Evolutionary conservation across 2,888 invertebrate species (phyloP).

Genomic region (Vanessa cardui): DNA sequence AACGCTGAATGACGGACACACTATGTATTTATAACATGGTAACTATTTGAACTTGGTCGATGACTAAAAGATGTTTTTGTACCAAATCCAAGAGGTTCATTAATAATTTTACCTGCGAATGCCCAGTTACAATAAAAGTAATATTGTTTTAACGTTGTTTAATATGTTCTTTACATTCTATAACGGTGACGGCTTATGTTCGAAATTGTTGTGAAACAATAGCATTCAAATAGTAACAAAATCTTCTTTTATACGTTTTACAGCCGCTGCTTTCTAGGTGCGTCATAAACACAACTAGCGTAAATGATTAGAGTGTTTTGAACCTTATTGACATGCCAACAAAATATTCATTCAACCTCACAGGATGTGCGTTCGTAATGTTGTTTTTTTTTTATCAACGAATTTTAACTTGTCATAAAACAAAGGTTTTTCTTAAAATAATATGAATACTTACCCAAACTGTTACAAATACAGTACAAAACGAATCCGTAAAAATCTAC

Average conservation of each 20-base stretch:
- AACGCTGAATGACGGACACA: too few relatives aligned
- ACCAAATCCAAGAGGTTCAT: too few relatives aligned
- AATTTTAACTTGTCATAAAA: not conserved
- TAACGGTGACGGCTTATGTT: conserved; percentile 22
- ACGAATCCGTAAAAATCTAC: too few relatives aligned
- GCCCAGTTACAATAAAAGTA: not conserved
- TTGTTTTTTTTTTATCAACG: not conserved
- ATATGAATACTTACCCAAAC: not conserved
- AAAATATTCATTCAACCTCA: conserved; percentile 9
- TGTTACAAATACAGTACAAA: too few relatives aligned
- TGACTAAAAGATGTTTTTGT: too few relatives aligned
- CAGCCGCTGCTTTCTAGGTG: conserved; percentile 18
- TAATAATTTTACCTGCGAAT: not conserved
- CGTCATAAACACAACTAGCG: conserved; percentile 10
- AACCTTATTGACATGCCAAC: conserved; percentile 10
- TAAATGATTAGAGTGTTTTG: conserved; percentile 8
- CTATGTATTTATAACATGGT: too few relatives aligned
- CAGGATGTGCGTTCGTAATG: conserved; percentile 9
- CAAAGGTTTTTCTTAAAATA: conserved; percentile 1
- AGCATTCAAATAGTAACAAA: conserved; percentile 22
- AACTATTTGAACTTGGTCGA: too few relatives aligned
- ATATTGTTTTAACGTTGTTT: not conserved
- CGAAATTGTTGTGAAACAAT: conserved; percentile 28
- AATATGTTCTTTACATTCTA: conserved; percentile 13
- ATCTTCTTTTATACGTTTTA: conserved; percentile 22